Evolutionary conservation across 1,140 invertebrate genomes (phyloP), one percentile per base, ranked within the genome.

Genomic region (Bombus fervidus): DNA sequence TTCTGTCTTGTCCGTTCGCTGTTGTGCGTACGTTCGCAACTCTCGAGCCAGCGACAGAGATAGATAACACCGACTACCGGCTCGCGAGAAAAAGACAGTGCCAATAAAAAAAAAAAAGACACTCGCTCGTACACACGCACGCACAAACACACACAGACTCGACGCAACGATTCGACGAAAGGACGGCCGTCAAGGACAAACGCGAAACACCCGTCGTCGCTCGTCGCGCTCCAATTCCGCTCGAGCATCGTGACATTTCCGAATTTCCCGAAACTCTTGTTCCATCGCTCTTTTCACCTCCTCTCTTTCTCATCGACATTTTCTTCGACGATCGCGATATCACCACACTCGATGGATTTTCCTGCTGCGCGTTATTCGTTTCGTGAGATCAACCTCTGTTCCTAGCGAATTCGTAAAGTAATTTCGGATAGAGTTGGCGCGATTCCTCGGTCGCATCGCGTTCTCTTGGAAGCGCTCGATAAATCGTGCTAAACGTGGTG

Each of bases 171-270:
- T 25, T 57, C 68, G 62, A 59, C 83, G 83, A 85, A 64, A 85
- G 83, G 83, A 85, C 83, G 57, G 15, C 3, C 69, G 76, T 79
- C 75, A 84, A 84, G 75, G 82, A 79, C 81, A 68, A 83, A 83
- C 72, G 68, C 68, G 41, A 43, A 41, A 22, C 78, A 71, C 69
- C 37, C 53, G 68, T 79, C 22, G 2, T 53, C 47, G 47, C 18
- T 53, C 47, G 18, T 53, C 47, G 47, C 18, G 47, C 47, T 53
- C 47, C 47, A 53, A 53, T 53, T 53, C 47, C 47, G 18, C 5
- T 13, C 34, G 57, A 59, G 22, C 57, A 3, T 59, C 25, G 57
- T 25, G 22, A 59, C 28, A 59, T 59, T 28, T 59, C 28, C 25
- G 3, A 22, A 53, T 53, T 53, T 53, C 18, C 25, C 57, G 9